Evolutionary conservation across 2,888 invertebrate genomes (phyloP), one percentile per base, ranked within the genome.

Genomic region (Leucoma salicis): DNA sequence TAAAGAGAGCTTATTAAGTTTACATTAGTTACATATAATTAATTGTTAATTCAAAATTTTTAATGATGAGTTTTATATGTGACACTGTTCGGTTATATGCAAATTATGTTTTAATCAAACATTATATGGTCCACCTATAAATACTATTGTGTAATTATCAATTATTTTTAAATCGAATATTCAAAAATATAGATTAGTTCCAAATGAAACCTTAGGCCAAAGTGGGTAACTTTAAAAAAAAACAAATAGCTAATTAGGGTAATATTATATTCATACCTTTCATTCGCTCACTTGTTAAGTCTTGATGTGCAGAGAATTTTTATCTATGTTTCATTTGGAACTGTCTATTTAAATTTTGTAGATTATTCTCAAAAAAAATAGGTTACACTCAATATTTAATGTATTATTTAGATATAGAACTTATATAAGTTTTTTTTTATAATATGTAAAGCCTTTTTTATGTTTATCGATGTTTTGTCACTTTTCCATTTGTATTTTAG

Each of bases 331-430:
- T 10, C 34, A 34, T 18, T 18, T 27, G 27, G 13, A 13, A 39
- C 42, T 47, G 14, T 42, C 45, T 18, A 33, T 38, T 13, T 14
- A 5, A 29, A 29, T 24, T n/a, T 14, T 29, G 13, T 14, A 31
- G 29, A 13, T n/a, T 10, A n/a, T 27, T 27, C 21, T 31, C 8
- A 15, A 31, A 51, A 47, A 58, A 49, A 55, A 47, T 54, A 54
- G 42, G 35, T 63, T 47, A 52, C 39, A 53, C 18, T 51, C 52
- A 41, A 59, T 64, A 54, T 63, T 55, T 53, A 63, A 62, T 65
- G 56, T 53, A 63, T 57, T 63, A 59, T 57, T 61, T 64, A 63
- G 63, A 51, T 49, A 40, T 52, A 58, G 45, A 49, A 54, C 51
- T 49, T 54, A 57, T 54, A 49, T 57, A 58, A 49, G 57, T 53